A percentile compares a stretch with the other conserved stretches of the same genome.
phyloP scores from a whole-genome alignment of 2,797 vertebrate genomes.

The Micropoecilia bifurca region DNA sequence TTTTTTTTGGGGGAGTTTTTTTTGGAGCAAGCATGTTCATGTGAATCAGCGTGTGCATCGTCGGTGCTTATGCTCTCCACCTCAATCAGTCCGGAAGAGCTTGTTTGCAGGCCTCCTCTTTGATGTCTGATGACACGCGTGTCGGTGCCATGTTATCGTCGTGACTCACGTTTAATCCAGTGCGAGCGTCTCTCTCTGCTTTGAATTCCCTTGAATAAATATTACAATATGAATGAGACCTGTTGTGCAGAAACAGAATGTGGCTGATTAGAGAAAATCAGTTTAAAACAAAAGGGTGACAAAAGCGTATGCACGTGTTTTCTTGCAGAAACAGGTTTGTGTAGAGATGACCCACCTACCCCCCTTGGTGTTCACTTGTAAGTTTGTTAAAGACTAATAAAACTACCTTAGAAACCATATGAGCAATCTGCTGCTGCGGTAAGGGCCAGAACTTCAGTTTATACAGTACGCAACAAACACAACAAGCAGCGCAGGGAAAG shows the following conservation, averaged over 20 bases:
- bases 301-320: slow-evolving; percentile 8
- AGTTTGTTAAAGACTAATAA: slow-evolving; percentile 16
- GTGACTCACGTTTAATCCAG: slow-evolving; percentile 41
- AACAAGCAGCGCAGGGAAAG: slow-evolving; percentile 9
- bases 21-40: slow-evolving; percentile 13
- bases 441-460: slow-evolving; percentile 25
- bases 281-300: slow-evolving; percentile 5
- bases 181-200: slow-evolving; percentile 40
- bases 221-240: slow-evolving; percentile 72
- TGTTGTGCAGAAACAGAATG: slow-evolving; percentile 41
- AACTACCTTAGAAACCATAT: slow-evolving; percentile 14
- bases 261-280: slow-evolving; percentile 54
- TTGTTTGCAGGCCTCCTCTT: slow-evolving; percentile 52
- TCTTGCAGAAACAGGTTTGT: slow-evolving; percentile 6
- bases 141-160: slow-evolving; percentile 53
- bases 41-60: slow-evolving; percentile 13
- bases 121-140: slow-evolving; percentile 54
- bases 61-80: slow-evolving; percentile 23
- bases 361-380: neutral
- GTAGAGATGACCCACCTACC: slow-evolving; percentile 1
- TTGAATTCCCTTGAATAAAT: slow-evolving; percentile 64
- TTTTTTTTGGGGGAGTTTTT: slow-evolving; percentile 4
- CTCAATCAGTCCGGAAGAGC: slow-evolving; percentile 41
- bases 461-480: slow-evolving; percentile 12
- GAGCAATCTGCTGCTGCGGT: slow-evolving; percentile 37